Evolutionary conservation across 2,888 invertebrate species (phyloP).

Genomic region (Cordilura impudica): DNA sequence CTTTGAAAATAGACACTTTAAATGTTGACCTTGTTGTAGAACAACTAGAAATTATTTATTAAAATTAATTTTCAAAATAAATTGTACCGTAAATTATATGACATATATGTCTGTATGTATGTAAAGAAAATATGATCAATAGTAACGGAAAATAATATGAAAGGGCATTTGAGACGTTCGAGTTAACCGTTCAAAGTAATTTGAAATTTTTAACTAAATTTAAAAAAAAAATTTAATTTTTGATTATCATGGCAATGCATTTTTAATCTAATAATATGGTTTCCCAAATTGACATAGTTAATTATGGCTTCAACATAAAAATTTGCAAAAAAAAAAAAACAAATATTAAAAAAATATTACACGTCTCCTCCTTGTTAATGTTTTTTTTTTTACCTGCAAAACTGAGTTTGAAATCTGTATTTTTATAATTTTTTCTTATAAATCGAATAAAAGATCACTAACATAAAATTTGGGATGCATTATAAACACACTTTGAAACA

Average conservation of each 20-base stretch:
- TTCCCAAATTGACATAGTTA: neutral
- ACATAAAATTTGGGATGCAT: too few species aligned
- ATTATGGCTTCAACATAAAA: neutral
- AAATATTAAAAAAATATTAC: neutral
- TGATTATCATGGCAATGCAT: neutral
- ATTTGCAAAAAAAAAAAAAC: neutral
- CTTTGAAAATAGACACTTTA: neutral
- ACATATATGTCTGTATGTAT: too few species aligned
- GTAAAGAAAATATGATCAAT: too few species aligned
- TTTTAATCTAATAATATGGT: neutral
- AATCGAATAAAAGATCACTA: too few species aligned
- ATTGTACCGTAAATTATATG: too few species aligned
- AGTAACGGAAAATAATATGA: too few species aligned
- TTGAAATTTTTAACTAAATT: neutral
- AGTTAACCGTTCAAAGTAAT: neutral
- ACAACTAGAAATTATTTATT: too few species aligned
- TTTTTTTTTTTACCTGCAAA: neutral
- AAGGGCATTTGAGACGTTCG: neutral
- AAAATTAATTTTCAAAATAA: neutral
- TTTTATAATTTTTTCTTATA: too few species aligned
- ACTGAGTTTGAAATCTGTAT: neutral
- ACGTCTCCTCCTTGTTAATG: neutral
- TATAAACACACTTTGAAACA: neutral
- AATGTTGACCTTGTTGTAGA: neutral
- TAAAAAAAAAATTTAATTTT: neutral